A percentile compares a stretch with the other conserved stretches of the same genome.
Conservation (phyloP, 2,888 invertebrate species). For the Ophion costatus region DNA sequence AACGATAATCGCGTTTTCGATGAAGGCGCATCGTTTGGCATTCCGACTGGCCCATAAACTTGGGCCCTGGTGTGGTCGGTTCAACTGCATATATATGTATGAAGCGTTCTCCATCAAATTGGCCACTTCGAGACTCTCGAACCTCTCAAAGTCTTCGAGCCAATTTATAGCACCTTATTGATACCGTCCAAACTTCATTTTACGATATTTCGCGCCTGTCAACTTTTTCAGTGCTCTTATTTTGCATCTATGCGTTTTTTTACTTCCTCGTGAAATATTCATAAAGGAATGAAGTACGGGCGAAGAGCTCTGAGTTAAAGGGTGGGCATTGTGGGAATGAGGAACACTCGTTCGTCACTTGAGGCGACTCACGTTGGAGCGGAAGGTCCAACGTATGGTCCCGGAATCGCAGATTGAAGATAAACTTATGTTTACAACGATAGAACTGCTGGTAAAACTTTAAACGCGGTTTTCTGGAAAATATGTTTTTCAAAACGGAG, state of each 20-base stretch:
- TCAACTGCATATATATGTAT: constrained; percentile 55
- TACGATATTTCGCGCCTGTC: not conserved
- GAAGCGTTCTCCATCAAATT: constrained; percentile 11
- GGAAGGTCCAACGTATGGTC: too few species aligned
- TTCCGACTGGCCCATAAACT: constrained; percentile 67
- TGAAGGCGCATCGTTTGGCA: constrained; percentile 52
- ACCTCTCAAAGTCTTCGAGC: not conserved
- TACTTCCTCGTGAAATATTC: not conserved
- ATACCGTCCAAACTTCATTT: not conserved
- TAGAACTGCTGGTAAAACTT: too few species aligned
- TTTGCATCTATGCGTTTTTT: not conserved
- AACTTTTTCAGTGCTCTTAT: not conserved
- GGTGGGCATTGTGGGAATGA: too few species aligned
- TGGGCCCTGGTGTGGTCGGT: constrained; percentile 60
- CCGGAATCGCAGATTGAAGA: too few species aligned
- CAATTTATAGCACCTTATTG: not conserved
- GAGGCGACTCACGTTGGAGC: too few species aligned
- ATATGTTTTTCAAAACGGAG: too few species aligned
- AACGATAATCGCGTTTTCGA: constrained; percentile 73
- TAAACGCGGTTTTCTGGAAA: too few species aligned
- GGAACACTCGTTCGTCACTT: too few species aligned
- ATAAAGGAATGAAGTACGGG: too few species aligned
- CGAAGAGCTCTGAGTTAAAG: too few species aligned
- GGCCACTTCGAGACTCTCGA: constrained; percentile 3
- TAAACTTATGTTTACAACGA: too few species aligned